These are phyloP conservation scores for Quadroppia sp. DNA, from an alignment of 2,888 invertebrate genomes.

Conservation along the genomic window DNA sequence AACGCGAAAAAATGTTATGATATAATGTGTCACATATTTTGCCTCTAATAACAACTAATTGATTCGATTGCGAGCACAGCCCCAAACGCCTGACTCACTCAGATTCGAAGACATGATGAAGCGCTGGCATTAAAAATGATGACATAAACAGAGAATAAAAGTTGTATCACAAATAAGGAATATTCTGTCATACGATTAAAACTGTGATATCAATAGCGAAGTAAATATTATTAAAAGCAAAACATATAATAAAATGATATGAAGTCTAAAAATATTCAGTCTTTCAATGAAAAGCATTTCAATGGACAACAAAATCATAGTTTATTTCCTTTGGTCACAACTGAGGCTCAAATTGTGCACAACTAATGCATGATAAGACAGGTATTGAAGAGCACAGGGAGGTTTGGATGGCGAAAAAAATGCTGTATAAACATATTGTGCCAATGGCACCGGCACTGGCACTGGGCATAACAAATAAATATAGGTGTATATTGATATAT, in stretches of 20 bases:
- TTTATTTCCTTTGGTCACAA: neutral
- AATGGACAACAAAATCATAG: neutral
- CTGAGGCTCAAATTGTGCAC: conserved; percentile 17
- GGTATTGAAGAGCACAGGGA: neutral
- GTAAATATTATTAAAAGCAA: neutral
- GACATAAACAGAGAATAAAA: neutral
- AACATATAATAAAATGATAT: neutral
- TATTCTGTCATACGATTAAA: conserved; percentile 1
- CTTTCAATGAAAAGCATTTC: neutral
- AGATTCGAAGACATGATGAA: neutral
- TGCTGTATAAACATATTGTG: neutral
- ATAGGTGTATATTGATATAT: neutral
- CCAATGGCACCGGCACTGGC: neutral
- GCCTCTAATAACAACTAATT: neutral
- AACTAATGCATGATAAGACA: conserved; percentile 1
- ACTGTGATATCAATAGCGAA: neutral
- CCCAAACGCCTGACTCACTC: neutral
- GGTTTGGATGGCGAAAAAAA: neutral
- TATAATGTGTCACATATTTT: conserved; percentile 22
- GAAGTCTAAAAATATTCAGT: neutral
- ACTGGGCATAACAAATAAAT: neutral
- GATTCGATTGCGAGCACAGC: neutral
- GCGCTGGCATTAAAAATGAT: neutral
- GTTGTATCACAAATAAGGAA: neutral
- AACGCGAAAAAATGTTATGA: neutral